These are phyloP conservation scores for Pyxicephalus adspersus DNA, from an alignment of 2,113 vertebrate species.

Conservation along the genomic window DNA sequence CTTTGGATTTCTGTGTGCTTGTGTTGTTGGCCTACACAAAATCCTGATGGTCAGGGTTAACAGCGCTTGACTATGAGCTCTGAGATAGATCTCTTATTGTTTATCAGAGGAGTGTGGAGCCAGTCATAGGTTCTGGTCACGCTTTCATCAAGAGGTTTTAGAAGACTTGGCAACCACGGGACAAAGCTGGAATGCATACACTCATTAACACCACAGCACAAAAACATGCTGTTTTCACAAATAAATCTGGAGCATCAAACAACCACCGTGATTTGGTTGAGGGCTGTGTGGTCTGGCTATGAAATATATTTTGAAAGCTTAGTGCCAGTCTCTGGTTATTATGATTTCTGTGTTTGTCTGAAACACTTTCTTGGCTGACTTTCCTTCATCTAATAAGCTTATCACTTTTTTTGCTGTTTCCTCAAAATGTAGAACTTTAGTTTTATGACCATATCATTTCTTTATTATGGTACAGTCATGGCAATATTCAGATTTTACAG, in stretches of 20 bases:
- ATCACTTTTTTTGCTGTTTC: too few species aligned
- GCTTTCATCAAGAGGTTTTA: conserved; percentile 33
- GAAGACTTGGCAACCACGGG: conserved; percentile 17
- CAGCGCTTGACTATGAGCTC: neutral
- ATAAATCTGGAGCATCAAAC: neutral
- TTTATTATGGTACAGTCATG: too few species aligned
- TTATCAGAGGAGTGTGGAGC: neutral
- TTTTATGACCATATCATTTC: too few species aligned
- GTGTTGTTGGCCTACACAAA: conserved; percentile 1
- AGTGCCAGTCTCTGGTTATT: neutral
- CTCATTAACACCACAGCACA: neutral
- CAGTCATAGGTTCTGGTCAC: conserved; percentile 41
- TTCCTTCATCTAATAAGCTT: neutral
- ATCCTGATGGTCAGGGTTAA: conserved; percentile 27
- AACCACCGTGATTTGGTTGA: neutral
- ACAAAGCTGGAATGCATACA: conserved; percentile 1
- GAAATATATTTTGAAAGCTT: too few species aligned
- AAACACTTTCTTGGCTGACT: neutral
- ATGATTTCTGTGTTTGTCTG: neutral
- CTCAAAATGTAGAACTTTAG: too few species aligned
- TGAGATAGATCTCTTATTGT: conserved; percentile 33
- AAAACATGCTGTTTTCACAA: neutral
- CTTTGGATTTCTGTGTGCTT: neutral
- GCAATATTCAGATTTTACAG: too few species aligned
- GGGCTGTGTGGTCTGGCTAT: neutral